Base-by-base conservation (phyloP, 2,113 vertebrate genomes). In the Arothron firmamentum region DNA sequence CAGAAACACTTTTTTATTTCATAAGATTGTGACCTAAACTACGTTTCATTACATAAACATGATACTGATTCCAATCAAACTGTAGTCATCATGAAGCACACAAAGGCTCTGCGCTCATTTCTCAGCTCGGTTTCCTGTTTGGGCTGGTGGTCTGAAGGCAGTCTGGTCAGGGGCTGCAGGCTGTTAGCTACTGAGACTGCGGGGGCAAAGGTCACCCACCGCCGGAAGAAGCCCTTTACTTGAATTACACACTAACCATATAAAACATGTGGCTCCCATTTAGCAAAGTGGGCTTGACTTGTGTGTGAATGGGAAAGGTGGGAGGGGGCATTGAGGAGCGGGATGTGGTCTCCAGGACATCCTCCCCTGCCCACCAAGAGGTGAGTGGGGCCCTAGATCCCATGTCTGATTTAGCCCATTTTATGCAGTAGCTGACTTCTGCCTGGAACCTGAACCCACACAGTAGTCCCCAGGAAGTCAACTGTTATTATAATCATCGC, bases 211-310 rank as follows among this genome's bases (percentile, higher is more conserved):
- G 79, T 87, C 69, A 68, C 59, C 63, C n/a, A 20, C 57, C 57
- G 67, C 54, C 70, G 75, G 84, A 86, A 86, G 75, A 61, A 82
- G 74, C 72, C 78, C 78, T 82, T 88, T 69, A 84, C 80, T 86
- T 75, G 72, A 82, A 82, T 79, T 85, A 81, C 69, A 82, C 75
- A 63, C 78, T 70, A 77, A 82, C 63, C 69, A 65, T 62, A 58
- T 61, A 83, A 41, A 56, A 87, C 89, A 90, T 87, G 72, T 90
- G 89, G 83, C 70, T 85, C 73, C 80, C 65, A 88, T 89, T 90
- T 80, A 56, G 65, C 50, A 76, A 75, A 75, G 75, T 59, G 58
- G 73, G 8, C 28, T 3, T 3, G 28, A 31, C 28, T 81, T 67
- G 68, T 83, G 83, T 77, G 77, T 84, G 73, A 86, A 87, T 80